These are phyloP conservation scores for Diglossa cyanea DNA, from an alignment of 2,797 vertebrate genomes.

Conservation along the genomic window DNA sequence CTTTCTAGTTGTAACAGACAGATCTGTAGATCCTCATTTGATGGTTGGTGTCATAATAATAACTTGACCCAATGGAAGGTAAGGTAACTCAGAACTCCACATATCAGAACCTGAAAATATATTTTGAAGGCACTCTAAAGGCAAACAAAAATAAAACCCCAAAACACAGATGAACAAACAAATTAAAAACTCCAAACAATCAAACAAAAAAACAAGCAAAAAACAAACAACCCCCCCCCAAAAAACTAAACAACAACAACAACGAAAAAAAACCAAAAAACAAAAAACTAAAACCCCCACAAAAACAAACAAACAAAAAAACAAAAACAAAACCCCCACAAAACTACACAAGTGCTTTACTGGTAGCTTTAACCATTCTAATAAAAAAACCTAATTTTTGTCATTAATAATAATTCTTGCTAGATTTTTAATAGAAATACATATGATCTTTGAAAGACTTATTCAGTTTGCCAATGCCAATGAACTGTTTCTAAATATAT, in stretches of 20 bases:
- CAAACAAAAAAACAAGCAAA: too few relatives aligned
- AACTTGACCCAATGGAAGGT: not conserved
- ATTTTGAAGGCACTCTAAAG: not conserved
- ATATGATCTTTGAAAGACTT: not conserved
- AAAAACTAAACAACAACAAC: too few relatives aligned
- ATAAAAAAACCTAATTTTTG: not conserved
- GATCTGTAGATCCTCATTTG: not conserved
- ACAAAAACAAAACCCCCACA: not conserved
- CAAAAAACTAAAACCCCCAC: not conserved
- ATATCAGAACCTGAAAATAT: not conserved
- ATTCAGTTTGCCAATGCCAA: not conserved
- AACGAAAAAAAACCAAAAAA: too few relatives aligned
- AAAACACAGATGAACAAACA: not conserved
- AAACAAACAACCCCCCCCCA: too few relatives aligned
- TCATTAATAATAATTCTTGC: not conserved
- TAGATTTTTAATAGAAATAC: not conserved
- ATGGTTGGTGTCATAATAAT: not conserved
- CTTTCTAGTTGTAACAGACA: not conserved
- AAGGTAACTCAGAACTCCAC: rapidly evolving
- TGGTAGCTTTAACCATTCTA: not conserved
- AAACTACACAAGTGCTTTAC: not conserved
- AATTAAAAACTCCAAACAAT: too few relatives aligned
- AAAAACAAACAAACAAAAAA: too few relatives aligned
- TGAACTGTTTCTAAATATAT: not conserved
- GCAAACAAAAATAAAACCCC: not conserved